Evolutionary conservation across 2,113 vertebrate genomes (phyloP).

Genomic region (Lasiurus cinereus): DNA sequence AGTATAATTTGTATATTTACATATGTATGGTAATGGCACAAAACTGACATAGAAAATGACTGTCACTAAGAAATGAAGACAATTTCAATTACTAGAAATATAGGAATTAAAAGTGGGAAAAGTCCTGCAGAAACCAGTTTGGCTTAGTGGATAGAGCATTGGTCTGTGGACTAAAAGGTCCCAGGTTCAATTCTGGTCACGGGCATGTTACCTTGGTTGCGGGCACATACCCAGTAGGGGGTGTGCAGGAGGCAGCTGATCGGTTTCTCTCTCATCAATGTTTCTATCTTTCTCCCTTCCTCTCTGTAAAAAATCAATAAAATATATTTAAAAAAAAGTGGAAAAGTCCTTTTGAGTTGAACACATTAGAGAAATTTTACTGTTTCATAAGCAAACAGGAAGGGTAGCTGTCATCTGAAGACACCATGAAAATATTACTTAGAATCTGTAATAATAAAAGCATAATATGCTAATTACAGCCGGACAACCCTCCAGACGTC

Average conservation of each 20-base stretch:
- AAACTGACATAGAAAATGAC: slow-evolving; percentile 13
- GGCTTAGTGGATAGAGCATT: too few species aligned
- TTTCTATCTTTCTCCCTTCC: too few species aligned
- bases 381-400: background rate
- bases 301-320: too few species aligned
- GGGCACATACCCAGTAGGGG: too few species aligned
- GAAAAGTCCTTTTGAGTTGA: slow-evolving; percentile 15
- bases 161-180: too few species aligned
- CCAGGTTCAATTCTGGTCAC: too few species aligned
- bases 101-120: background rate
- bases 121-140: too few species aligned
- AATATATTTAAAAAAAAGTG: background rate
- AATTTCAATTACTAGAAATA: slow-evolving; percentile 52
- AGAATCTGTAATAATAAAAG: background rate
- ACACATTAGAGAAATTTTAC: background rate
- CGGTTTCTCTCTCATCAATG: too few species aligned
- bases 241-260: too few species aligned
- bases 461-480: too few species aligned
- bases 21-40: background rate
- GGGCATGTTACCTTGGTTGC: too few species aligned
- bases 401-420: background rate
- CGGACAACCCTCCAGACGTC: too few species aligned
- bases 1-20: background rate
- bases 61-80: slow-evolving; percentile 46
- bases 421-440: background rate